Conservation (phyloP, 2,888 invertebrate species). For the Eristalis intricaria region DNA sequence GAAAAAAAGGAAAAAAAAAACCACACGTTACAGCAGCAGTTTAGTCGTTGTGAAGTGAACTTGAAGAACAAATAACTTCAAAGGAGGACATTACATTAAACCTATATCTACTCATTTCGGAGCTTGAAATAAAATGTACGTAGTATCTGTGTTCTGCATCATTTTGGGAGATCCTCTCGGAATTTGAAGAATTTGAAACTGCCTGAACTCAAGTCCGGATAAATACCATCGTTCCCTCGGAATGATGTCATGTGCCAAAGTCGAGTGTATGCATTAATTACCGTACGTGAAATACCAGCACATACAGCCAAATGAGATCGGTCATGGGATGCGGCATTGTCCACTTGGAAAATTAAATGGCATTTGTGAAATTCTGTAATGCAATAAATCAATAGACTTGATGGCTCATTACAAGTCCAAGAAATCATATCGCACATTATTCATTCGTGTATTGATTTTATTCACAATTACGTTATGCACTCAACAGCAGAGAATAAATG, state of each 20-base stretch:
- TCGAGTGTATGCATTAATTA: constrained; percentile 26
- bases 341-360: background rate
- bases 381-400: constrained; percentile 45
- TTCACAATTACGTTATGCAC: constrained; percentile 34
- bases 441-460: constrained; percentile 59
- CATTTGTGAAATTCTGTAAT: constrained; percentile 11
- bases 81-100: background rate
- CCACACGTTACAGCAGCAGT: background rate
- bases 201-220: background rate
- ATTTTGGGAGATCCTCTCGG: background rate
- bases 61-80: background rate
- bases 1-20: background rate
- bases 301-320: constrained; percentile 12
- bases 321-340: constrained; percentile 26
- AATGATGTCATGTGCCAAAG: constrained; percentile 56
- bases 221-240: constrained; percentile 3
- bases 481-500: constrained; percentile 25
- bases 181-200: background rate
- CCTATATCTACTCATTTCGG: background rate
- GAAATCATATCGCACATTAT: constrained; percentile 23
- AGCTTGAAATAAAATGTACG: constrained; percentile 60
- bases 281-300: background rate
- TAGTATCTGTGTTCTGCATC: constrained; percentile 36
- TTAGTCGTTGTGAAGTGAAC: background rate
- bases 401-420: background rate